Conservation (phyloP, 1,140 invertebrate genomes). For the Chironomus striatipennis region DNA sequence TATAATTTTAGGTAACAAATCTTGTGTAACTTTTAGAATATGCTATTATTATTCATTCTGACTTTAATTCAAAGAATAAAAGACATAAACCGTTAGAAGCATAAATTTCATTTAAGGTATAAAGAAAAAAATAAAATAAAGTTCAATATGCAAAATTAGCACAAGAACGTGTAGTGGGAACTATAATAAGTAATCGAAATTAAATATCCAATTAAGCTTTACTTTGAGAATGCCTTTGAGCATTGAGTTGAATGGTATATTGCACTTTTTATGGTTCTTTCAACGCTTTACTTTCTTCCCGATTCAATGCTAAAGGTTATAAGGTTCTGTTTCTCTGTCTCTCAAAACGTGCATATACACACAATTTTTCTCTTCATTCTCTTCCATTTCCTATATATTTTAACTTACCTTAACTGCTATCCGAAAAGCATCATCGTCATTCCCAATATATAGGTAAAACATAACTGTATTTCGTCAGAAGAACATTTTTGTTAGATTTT, state of each 20-base stretch:
- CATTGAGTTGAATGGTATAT: neutral
- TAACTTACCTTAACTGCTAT: neutral
- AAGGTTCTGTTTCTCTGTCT: neutral
- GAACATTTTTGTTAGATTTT: neutral
- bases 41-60: neutral
- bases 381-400: neutral
- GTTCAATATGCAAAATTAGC: constrained; percentile 14
- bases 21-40: neutral
- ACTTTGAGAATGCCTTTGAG: neutral
- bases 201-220: constrained; percentile 2
- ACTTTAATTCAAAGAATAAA: neutral
- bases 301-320: neutral
- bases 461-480: constrained; percentile 8
- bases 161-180: neutral
- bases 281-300: neutral
- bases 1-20: neutral
- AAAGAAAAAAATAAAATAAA: too few species aligned
- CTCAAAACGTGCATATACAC: neutral
- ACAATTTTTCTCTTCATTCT: constrained; percentile 5
- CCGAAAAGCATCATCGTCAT: too few species aligned
- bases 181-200: neutral
- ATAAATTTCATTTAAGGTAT: neutral
- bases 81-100: neutral
- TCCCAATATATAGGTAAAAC: constrained; percentile 2
- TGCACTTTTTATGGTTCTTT: neutral